Percentiles rank a stretch among this genome's conserved stretches.
Conservation (phyloP, 2,888 invertebrate species). For the Ceriagrion tenellum region DNA sequence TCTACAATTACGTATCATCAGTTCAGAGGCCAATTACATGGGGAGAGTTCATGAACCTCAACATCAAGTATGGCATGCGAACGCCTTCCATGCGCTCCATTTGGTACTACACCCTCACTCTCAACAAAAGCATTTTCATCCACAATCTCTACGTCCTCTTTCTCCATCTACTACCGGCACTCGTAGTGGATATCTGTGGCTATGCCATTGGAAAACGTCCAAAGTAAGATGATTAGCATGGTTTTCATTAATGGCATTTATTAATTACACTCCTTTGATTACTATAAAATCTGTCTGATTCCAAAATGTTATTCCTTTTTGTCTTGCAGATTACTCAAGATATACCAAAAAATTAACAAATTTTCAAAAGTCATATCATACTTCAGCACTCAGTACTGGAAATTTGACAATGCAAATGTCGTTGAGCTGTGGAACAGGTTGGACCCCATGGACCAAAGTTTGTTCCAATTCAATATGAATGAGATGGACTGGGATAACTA, state of each 20-base stretch:
- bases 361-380: slow-evolving; percentile 87
- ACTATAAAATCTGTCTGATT: background rate
- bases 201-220: slow-evolving; percentile 84
- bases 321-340: slow-evolving; percentile 84
- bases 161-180: slow-evolving; percentile 86
- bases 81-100: slow-evolving; percentile 74
- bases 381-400: slow-evolving; percentile 90
- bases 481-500: slow-evolving; percentile 88
- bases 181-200: slow-evolving; percentile 83
- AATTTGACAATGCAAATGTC: slow-evolving; percentile 83
- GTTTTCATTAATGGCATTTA: no score
- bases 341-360: slow-evolving; percentile 88
- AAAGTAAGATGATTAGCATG: slow-evolving; percentile 78
- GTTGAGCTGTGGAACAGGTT: slow-evolving; percentile 81
- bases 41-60: slow-evolving; percentile 83
- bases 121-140: slow-evolving; percentile 80
- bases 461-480: slow-evolving; percentile 87
- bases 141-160: slow-evolving; percentile 82
- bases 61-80: slow-evolving; percentile 78
- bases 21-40: slow-evolving; percentile 89
- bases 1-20: slow-evolving; percentile 94
- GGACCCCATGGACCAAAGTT: slow-evolving; percentile 80
- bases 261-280: background rate
- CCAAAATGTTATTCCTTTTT: background rate
- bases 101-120: slow-evolving; percentile 80